A percentile compares a stretch with the other conserved stretches of the same genome.
phyloP scores from a whole-genome alignment of 2,888 invertebrate genomes.

The Tenthredo mesomela region DNA sequence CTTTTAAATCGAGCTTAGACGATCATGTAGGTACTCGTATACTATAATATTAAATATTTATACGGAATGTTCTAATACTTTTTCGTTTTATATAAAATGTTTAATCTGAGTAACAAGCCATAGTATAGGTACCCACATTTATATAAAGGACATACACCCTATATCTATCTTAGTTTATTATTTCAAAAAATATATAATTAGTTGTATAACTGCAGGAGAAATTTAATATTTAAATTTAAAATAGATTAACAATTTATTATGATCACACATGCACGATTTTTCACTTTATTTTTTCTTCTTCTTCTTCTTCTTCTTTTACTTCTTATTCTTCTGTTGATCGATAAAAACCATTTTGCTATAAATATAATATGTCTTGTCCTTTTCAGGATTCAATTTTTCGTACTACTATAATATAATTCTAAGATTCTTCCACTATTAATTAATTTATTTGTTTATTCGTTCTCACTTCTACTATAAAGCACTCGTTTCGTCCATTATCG shows the following conservation, averaged over 20 bases:
- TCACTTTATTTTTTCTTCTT: neutral
- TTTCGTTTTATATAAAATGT: too few relatives aligned
- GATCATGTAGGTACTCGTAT: too few relatives aligned
- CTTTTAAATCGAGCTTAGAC: too few relatives aligned
- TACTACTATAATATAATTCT: neutral
- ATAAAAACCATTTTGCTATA: neutral
- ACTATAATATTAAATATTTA: too few relatives aligned
- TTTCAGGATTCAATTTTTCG: neutral
- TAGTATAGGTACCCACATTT: neutral
- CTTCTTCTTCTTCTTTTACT: neutral
- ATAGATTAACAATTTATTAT: neutral
- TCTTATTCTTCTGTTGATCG: neutral
- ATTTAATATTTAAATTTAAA: neutral
- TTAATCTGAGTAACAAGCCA: neutral
- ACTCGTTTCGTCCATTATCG: neutral
- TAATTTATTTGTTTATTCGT: neutral
- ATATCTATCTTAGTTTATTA: neutral
- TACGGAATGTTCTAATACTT: too few relatives aligned
- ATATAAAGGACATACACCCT: neutral
- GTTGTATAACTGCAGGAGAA: neutral
- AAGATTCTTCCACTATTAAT: neutral
- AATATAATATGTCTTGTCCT: neutral
- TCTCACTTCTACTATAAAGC: conserved; percentile 17
- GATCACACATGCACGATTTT: neutral
- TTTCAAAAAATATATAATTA: neutral